Conservation (phyloP, 2,888 invertebrate species). For the Erebia ligea region DNA sequence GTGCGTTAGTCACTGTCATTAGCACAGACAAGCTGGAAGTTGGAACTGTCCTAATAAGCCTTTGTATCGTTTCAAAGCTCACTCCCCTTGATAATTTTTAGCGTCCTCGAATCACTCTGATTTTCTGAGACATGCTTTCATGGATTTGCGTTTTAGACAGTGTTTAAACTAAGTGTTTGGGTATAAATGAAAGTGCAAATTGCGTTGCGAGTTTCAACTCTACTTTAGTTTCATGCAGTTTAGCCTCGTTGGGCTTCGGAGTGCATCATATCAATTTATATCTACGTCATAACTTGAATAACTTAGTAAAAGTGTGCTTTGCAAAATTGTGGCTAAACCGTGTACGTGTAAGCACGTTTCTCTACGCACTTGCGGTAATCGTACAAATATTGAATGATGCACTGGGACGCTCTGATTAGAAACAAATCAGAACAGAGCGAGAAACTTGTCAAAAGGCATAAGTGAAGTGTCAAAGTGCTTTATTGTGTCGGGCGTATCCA, state of each 20-base stretch:
- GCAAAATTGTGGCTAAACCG: conserved; percentile 49
- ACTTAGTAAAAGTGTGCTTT: conserved; percentile 42
- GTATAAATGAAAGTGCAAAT: conserved; percentile 74
- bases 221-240: conserved; percentile 75
- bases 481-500: conserved; percentile 66
- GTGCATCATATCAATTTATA: conserved; percentile 78
- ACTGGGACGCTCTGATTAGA: conserved; percentile 71
- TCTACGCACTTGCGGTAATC: conserved; percentile 31
- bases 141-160: conserved; percentile 65
- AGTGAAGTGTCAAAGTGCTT: conserved; percentile 75
- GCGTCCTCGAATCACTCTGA: conserved; percentile 66
- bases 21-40: conserved; percentile 79
- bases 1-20: conserved; percentile 75
- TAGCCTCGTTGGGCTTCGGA: conserved; percentile 74
- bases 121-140: conserved; percentile 83
- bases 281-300: conserved; percentile 41
- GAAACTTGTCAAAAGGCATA: conserved; percentile 73
- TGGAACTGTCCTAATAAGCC: conserved; percentile 76
- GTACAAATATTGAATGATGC: conserved; percentile 73
- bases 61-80: conserved; percentile 69
- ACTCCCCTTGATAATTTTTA: conserved; percentile 66
- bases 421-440: conserved; percentile 73
- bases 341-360: conserved; percentile 39
- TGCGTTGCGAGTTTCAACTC: conserved; percentile 76
- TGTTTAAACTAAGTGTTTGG: conserved; percentile 68